Evolutionary conservation across 2,113 vertebrate genomes (phyloP), one percentile per base, ranked within the genome.

Genomic region (Saguinus imperator): DNA sequence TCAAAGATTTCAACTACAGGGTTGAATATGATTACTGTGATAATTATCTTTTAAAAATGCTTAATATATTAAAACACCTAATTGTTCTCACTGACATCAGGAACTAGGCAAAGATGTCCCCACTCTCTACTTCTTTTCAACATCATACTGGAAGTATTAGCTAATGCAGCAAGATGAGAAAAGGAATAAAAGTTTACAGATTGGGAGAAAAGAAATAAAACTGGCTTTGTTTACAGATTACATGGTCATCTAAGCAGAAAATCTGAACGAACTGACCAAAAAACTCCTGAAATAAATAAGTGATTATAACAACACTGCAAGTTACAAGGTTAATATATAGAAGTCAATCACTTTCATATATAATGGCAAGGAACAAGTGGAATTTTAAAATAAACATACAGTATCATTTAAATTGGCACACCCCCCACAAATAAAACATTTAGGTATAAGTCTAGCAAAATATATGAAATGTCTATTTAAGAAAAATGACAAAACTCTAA

Each of bases 21-120:
- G 14, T 82, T 95, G 89, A 93, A 58, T 50, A 77, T 8, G 27
- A 89, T 77, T 40, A 35, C 55, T 86, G 14, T 66, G 66, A 64
- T 73, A 80, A 17, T 45, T 73, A 90, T 80, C 35, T 48, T 90
- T 86, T 81, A 45, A 80, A 75, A 75, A 93, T 85, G 43, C 14
- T 70, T 82, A 89, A 70, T 70, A 82, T 93, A 93, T 84, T 58
- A 77, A 93, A 89, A 64, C 73, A 86, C 7, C 52, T 76, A 84
- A 70, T 52, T 93, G 1, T 89, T 68, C 48, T n/a, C 25, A 73
- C 50, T 73, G n/a, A 87, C 10, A 43, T 57, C 66, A 72, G 27
- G n/a, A 73, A 57, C 25, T 73, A 87, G 25, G 45, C 50, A 57
- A 73, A 25, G 68, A 57, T 35, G 23, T 84, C 4, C 5, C 16